These are phyloP conservation scores for Hystrix cristata DNA, from an alignment of 2,113 vertebrate genomes.

Conservation along the genomic window DNA sequence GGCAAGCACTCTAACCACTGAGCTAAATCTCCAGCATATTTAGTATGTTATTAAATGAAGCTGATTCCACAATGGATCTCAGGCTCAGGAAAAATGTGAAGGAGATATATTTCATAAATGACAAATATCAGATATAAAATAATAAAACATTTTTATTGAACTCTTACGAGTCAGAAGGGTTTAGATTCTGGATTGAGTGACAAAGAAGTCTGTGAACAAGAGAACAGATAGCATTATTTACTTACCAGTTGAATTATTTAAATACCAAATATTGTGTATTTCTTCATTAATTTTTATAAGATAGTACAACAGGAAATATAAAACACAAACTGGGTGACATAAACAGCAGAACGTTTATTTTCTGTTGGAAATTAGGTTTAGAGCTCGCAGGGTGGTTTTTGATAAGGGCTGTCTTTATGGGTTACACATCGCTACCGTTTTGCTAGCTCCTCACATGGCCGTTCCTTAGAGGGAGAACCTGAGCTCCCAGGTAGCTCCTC, in stretches of 20 bases:
- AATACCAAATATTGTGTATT: not conserved
- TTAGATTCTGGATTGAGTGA: not conserved
- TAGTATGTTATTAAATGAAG: not conserved
- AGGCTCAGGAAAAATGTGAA: not conserved
- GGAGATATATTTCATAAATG: not conserved
- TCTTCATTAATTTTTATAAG: not conserved
- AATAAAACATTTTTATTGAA: constrained; percentile 49
- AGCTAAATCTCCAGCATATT: not conserved
- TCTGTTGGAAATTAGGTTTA: too few relatives aligned
- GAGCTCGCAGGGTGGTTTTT: too few relatives aligned
- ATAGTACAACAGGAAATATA: not conserved
- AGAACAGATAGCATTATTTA: not conserved
- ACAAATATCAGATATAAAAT: constrained; percentile 4
- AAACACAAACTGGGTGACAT: not conserved
- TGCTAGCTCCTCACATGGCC: too few relatives aligned
- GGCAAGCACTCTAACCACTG: too few relatives aligned
- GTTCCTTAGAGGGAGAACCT: too few relatives aligned
- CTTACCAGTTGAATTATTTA: not conserved
- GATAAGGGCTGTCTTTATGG: too few relatives aligned
- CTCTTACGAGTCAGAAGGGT: not conserved
- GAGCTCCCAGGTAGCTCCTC: too few relatives aligned
- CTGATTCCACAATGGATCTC: not conserved
- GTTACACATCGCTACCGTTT: too few relatives aligned
- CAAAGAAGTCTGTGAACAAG: not conserved
- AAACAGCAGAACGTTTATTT: too few relatives aligned